A percentile compares a stretch with the other conserved stretches of the same genome.
phyloP scores from a whole-genome alignment of 35 echinoderm and acorn worm species.

The Chiridota heheva region DNA sequence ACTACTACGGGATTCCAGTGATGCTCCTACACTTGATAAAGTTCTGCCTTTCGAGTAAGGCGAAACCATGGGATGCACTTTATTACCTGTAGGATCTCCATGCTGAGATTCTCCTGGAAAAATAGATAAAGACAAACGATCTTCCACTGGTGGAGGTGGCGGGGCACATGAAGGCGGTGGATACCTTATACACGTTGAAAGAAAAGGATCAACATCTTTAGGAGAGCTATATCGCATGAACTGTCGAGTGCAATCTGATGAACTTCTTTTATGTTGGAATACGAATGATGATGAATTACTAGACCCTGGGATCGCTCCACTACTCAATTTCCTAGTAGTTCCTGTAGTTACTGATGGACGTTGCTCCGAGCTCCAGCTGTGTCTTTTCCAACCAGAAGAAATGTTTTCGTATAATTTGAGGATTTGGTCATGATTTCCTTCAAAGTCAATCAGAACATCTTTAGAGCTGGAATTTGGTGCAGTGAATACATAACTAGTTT shows the following conservation, averaged over 20 bases:
- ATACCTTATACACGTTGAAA: conserved; percentile 2
- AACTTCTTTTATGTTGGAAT: neutral
- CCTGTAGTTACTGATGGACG: neutral
- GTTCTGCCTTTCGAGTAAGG: neutral
- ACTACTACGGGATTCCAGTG: neutral
- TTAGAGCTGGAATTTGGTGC: neutral
- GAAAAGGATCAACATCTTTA: conserved; percentile 29
- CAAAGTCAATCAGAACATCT: neutral
- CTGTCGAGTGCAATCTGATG: conserved; percentile 23
- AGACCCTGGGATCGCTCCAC: neutral
- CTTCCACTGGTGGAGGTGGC: conserved; percentile 43
- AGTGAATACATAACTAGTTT: neutral
- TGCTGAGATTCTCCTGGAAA: neutral
- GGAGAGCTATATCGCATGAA: conserved; percentile 54
- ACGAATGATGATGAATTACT: neutral
- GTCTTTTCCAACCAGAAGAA: neutral
- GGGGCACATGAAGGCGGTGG: conserved; percentile 55
- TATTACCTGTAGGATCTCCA: neutral
- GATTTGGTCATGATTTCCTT: neutral
- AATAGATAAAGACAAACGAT: neutral
- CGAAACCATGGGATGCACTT: neutral
- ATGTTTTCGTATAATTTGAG: conserved; percentile 2
- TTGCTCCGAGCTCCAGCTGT: conserved; percentile 10
- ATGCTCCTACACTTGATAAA: neutral
- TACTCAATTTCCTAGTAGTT: neutral